Evolutionary conservation across 2,113 vertebrate species (phyloP), one percentile per base, ranked within the genome.

Genomic region (Tenebrosternarchus preto): DNA sequence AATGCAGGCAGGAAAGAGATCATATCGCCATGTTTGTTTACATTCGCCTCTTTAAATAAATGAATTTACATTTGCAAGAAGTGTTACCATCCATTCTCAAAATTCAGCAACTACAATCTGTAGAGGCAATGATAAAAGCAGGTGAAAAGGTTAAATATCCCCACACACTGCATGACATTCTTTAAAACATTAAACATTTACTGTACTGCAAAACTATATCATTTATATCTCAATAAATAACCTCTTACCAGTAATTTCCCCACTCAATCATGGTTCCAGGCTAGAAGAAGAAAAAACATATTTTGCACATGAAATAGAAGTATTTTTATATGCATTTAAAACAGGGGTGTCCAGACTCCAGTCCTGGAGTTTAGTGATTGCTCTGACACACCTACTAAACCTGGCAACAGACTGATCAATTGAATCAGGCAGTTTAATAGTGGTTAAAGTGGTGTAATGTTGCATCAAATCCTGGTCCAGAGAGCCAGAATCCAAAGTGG

Each of bases 201-300:
- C 75, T 77, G 53, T 59, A 83, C 75, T 86, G 79, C 85, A 85
- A 88, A 63, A 81, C 86, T 84, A 84, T 77, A 56, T 60, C 77
- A 74, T 81, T 71, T 70, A 50, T 12, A 50, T 12, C 15, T 50
- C 43, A 15, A 12, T 50, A 50, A 50, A 1, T 11, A 15, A 50
- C 82, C 76, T 89, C 94, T 98, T 90, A 98, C 97, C 97, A 98
- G 92, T 98, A 98, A 94, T 99, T 98, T 78, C 96, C 96, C 97
- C 97, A 99, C 85, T 99, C 97, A 77, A 98, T 98, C 96, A 98
- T 98, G 66, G 97, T 98, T 91, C 97, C 97, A 55, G 97, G 96
- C 97, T 99, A 90, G 66, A 91, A 91, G 77, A 88, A 80, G 83
- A 89, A 86, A 87, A 78, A 83, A 55, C 57, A 85, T 6, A 9